Percentiles rank a stretch among this genome's conserved stretches.
These are phyloP conservation scores for Martes martes DNA, from an alignment of 2,113 vertebrate genomes.

Conservation along the genomic window DNA sequence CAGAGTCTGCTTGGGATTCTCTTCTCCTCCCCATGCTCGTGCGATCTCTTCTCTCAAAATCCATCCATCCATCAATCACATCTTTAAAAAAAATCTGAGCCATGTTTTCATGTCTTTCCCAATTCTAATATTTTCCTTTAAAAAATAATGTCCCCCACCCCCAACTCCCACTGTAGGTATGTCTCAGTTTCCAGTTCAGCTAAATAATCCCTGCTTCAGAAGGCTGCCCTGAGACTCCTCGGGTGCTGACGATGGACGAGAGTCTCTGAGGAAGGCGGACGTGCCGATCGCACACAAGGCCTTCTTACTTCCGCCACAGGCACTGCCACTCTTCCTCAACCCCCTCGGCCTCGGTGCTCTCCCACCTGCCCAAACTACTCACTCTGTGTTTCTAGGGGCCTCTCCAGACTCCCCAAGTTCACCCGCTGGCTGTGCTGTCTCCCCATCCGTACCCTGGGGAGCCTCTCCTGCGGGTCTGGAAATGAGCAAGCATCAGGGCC, in stretches of 20 bases:
- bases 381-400: background rate
- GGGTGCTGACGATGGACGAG: background rate
- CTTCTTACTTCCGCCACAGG: background rate
- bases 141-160: background rate
- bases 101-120: background rate
- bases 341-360: background rate
- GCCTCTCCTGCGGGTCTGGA: too few relatives aligned
- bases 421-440: background rate
- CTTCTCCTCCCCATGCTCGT: background rate
- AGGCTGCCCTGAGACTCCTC: background rate
- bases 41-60: background rate
- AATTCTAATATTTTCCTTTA: background rate
- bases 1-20: background rate
- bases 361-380: background rate
- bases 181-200: background rate
- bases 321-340: background rate
- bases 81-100: background rate
- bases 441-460: background rate
- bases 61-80: background rate
- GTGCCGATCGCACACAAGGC: background rate
- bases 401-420: background rate
- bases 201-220: too few relatives aligned
- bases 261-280: background rate
- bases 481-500: background rate
- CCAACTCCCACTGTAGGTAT: background rate